Conservation (phyloP, 2,888 invertebrate genomes). For the Pollenia amentaria region DNA sequence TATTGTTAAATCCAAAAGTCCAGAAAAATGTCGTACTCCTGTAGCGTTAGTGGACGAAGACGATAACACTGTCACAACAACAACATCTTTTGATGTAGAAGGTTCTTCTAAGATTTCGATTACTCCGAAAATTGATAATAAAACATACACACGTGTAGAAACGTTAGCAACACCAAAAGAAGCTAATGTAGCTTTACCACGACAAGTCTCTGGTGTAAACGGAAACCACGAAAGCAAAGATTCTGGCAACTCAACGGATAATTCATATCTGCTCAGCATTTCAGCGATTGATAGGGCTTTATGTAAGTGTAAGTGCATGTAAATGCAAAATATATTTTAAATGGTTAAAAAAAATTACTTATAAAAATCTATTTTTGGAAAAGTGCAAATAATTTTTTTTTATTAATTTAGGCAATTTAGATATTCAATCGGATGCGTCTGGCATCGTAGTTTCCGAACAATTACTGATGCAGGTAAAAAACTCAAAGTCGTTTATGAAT, state of each 20-base stretch:
- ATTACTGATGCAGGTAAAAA: conserved; percentile 75
- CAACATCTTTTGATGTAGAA: conserved; percentile 26
- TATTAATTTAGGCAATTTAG: conserved; percentile 78
- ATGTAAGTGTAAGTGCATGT: conserved; percentile 75
- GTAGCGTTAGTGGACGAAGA: conserved; percentile 76
- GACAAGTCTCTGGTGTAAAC: neutral
- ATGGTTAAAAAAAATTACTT: neutral
- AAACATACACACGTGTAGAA: conserved; percentile 76
- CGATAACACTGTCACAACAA: conserved; percentile 54
- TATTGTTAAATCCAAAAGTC: conserved; percentile 78
- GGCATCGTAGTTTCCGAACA: conserved; percentile 78
- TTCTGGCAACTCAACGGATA: conserved; percentile 77
- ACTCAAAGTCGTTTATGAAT: conserved; percentile 47
- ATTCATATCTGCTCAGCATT: conserved; percentile 81
- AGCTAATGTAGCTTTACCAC: neutral
- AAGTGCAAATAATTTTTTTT: too few species aligned
- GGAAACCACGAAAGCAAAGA: conserved; percentile 78
- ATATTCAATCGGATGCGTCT: conserved; percentile 79
- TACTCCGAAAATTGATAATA: conserved; percentile 80
- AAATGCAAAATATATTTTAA: neutral
- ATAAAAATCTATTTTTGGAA: too few species aligned
- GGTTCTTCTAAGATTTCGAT: conserved; percentile 57
- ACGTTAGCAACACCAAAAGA: neutral
- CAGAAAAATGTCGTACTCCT: conserved; percentile 76
- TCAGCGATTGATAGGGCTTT: conserved; percentile 82